These are phyloP conservation scores for Amblyornis subalaris DNA, from an alignment of 2,113 vertebrate genomes.

Conservation along the genomic window DNA sequence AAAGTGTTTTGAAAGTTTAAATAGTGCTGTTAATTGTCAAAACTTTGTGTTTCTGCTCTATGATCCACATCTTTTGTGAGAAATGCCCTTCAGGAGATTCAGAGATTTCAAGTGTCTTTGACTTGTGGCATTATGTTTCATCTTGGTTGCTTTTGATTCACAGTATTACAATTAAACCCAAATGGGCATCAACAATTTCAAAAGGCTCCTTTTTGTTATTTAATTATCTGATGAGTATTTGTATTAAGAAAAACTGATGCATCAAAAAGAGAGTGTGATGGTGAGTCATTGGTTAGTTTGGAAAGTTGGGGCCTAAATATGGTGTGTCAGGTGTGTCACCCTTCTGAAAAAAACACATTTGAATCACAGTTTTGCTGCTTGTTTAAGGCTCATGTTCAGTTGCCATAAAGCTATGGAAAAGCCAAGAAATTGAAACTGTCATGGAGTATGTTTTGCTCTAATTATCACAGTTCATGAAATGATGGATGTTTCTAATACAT, in stretches of 20 bases:
- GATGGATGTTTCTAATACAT: neutral
- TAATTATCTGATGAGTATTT: neutral
- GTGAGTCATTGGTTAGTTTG: neutral
- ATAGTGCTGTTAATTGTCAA: neutral
- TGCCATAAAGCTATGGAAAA: neutral
- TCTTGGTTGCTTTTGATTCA: neutral
- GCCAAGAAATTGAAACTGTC: neutral
- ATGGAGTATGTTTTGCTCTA: neutral
- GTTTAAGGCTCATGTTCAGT: neutral
- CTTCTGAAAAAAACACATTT: neutral
- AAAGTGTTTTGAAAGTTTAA: neutral
- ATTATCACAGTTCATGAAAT: neutral
- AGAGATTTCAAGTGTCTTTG: neutral
- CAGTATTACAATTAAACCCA: neutral
- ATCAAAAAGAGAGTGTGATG: neutral
- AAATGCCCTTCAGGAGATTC: neutral
- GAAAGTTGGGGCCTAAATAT: neutral
- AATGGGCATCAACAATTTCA: neutral
- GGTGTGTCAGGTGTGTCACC: neutral
- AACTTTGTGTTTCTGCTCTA: neutral
- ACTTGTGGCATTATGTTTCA: fast-evolving
- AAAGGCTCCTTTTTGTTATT: neutral
- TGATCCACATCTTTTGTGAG: neutral
- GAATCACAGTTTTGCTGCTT: neutral
- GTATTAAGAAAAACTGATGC: neutral